These are phyloP conservation scores for Prenolepis imparis DNA, from an alignment of 2,888 invertebrate species.

Conservation along the genomic window DNA sequence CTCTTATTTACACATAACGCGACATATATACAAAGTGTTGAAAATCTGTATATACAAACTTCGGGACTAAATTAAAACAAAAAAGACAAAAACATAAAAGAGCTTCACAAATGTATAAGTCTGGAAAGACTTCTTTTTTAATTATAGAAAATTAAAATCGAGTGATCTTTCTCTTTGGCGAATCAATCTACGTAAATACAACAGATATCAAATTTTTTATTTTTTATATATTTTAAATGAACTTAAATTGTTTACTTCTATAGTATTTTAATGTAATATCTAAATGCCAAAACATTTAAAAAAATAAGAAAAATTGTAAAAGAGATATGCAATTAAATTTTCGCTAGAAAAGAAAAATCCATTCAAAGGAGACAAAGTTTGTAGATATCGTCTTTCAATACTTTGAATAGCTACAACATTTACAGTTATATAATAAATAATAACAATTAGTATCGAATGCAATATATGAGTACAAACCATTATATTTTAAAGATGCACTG, in stretches of 20 bases:
- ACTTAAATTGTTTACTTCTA: not conserved
- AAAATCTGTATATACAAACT: conserved; percentile 41
- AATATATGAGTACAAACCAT: conserved; percentile 33
- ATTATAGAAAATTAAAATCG: not conserved
- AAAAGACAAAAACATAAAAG: not conserved
- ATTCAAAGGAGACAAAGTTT: not conserved
- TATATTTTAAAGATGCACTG: conserved; percentile 28
- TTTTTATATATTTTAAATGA: not conserved
- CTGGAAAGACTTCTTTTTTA: not conserved
- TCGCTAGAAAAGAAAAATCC: not conserved
- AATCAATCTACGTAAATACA: not conserved
- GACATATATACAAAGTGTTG: conserved; percentile 9
- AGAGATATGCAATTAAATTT: conserved; percentile 21
- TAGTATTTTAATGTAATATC: conserved; percentile 1
- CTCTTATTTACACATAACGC: conserved; percentile 13
- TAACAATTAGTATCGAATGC: conserved; percentile 28
- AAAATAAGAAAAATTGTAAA: not conserved
- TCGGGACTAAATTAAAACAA: conserved; percentile 24
- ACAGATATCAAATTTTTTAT: not conserved
- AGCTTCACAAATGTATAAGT: not conserved
- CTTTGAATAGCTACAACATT: not conserved
- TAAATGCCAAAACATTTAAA: not conserved
- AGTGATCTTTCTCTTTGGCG: not conserved
- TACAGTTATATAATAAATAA: conserved; percentile 28
- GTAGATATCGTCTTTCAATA: not conserved